A percentile compares a stretch with the other conserved stretches of the same genome.
Conservation (phyloP, 2,797 vertebrate genomes). For the Arctocebus calabarensis region DNA sequence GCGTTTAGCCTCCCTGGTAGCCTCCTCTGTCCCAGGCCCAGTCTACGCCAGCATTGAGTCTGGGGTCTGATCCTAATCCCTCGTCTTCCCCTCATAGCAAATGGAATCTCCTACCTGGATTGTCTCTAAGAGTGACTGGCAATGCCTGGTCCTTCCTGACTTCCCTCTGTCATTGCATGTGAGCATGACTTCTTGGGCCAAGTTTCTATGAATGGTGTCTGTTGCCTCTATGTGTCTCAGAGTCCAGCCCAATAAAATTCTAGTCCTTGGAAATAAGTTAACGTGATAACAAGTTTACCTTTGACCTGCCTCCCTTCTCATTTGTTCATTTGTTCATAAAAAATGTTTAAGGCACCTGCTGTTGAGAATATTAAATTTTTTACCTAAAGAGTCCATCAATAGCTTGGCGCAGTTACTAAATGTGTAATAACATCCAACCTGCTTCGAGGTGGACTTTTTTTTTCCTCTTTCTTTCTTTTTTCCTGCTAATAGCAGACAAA, state of each 20-base stretch:
- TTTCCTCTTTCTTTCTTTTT: neutral
- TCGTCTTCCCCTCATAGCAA: too few species aligned
- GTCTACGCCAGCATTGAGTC: neutral
- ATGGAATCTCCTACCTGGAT: too few species aligned
- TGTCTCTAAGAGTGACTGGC: too few species aligned
- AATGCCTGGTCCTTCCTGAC: neutral
- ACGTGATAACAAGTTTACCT: neutral
- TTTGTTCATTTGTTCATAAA: conserved; percentile 6
- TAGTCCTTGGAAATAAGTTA: neutral
- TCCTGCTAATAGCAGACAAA: neutral
- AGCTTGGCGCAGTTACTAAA: neutral
- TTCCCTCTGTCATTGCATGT: neutral
- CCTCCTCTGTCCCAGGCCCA: neutral
- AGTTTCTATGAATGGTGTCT: conserved; percentile 16
- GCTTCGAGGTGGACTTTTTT: neutral
- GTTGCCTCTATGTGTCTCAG: conserved; percentile 15
- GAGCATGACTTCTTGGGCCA: neutral
- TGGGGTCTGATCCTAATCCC: neutral
- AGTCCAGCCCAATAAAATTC: neutral
- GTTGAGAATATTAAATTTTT: neutral
- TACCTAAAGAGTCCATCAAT: neutral
- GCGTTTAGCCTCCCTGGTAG: neutral
- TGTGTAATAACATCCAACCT: neutral
- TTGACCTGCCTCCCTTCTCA: neutral
- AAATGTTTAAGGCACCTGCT: neutral